These are phyloP conservation scores for Lithosia quadra DNA, from an alignment of 2,888 invertebrate genomes.

Conservation along the genomic window DNA sequence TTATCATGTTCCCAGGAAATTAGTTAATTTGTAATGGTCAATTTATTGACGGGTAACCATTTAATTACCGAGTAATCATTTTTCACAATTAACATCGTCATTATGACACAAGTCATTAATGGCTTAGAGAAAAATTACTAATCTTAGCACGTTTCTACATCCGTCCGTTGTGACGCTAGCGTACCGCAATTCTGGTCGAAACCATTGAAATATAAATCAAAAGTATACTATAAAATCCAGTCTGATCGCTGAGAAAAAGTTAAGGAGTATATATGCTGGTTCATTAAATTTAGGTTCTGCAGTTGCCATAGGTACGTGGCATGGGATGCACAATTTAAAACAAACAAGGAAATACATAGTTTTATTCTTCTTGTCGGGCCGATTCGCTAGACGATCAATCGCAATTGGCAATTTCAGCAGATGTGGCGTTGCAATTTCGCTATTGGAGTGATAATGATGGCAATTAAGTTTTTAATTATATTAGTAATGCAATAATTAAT, in stretches of 20 bases:
- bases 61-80: slow-evolving; percentile 25
- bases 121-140: slow-evolving; percentile 4
- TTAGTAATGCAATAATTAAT: slow-evolving; percentile 16
- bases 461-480: slow-evolving; percentile 16
- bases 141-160: not conserved
- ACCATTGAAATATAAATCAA: too few relatives aligned
- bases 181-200: not conserved
- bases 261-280: too few relatives aligned
- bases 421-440: not conserved
- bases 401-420: not conserved
- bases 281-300: too few relatives aligned
- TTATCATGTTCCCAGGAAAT: slow-evolving; percentile 46
- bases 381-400: not conserved
- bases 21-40: slow-evolving; percentile 29
- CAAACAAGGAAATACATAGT: too few relatives aligned
- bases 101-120: slow-evolving; percentile 9
- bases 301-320: too few relatives aligned
- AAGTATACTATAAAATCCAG: too few relatives aligned
- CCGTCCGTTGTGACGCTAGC: not conserved
- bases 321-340: too few relatives aligned
- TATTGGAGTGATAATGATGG: slow-evolving; percentile 8
- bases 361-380: too few relatives aligned
- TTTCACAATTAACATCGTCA: slow-evolving; percentile 23
- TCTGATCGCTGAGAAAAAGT: too few relatives aligned
- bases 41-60: not conserved